Base-by-base conservation (phyloP, 2,888 invertebrate genomes). In the Anoplius nigerrimus region DNA sequence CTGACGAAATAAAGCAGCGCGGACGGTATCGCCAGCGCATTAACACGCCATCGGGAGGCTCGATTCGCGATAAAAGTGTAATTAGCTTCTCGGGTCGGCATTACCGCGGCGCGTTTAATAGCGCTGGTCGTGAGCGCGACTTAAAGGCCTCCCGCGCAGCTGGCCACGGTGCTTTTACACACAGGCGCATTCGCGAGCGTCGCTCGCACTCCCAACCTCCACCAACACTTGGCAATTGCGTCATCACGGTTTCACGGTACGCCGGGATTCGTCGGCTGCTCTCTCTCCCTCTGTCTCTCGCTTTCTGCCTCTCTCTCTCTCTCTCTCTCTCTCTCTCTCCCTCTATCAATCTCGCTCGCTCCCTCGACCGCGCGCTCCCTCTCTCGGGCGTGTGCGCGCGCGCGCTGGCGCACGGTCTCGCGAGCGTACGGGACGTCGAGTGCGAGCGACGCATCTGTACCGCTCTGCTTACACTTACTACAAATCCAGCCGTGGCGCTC, bases 161-260 rank as follows among this genome's bases (percentile, higher is more conserved):
- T 69, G 72, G 76, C 70, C 72, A 72, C 53, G 69, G 67, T 76
- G 69, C 75, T 74, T 72, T 75, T 66, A 73, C 72, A 74, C 70
- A 69, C 74, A 75, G 65, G 71, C 76, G 70, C 74, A 70, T 74
- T 79, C 73, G 74, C 77, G 80, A 79, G 75, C 73, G 74, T 81
- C 73, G 75, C 67, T 67, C 75, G 75, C 65, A 71, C 74, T 69
- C 62, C 56, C 71, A 78, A 76, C 74, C 68, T 76, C 76, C 72
- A 71, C 78, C 78, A 72, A 75, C 80, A 78, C 79, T 75, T 66
- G n/a, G 71, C 62, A 73, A 74, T 84, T 84, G 76, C 82, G 79
- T 84, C 84, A 84, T 82, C 83, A 75, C 67, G 71, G 76, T 81
- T 81, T 82, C 76, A 79, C 78, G 74, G 76, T 78, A 74, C 71